Evolutionary conservation across 2,888 invertebrate species (phyloP).

Genomic region (Drosophila imparisetae): DNA sequence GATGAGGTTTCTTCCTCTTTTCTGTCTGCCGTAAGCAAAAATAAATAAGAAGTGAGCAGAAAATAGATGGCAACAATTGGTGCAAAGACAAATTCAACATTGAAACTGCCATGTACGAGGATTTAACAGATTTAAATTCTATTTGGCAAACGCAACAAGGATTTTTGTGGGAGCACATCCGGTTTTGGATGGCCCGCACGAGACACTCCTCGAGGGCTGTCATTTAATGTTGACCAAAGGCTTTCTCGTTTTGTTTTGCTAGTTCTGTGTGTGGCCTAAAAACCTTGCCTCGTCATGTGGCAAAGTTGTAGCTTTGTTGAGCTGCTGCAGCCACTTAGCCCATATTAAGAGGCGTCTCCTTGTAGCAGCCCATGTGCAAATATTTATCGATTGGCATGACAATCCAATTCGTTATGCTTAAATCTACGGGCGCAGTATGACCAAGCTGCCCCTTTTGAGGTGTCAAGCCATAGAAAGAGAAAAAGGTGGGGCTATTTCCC

Average conservation of each 20-base stretch:
- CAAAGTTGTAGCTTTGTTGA: constrained; percentile 34
- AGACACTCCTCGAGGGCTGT: constrained; percentile 33
- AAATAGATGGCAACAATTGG: constrained; percentile 42
- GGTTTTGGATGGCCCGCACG: constrained; percentile 32
- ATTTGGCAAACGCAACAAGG: constrained; percentile 61
- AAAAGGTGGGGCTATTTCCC: constrained; percentile 9
- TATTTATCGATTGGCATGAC: constrained; percentile 81
- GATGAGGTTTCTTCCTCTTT: constrained; percentile 2
- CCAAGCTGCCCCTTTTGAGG: constrained; percentile 32
- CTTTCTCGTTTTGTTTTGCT: constrained; percentile 12
- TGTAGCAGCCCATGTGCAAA: constrained; percentile 60
- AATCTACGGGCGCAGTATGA: constrained; percentile 62
- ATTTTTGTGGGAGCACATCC: constrained; percentile 25
- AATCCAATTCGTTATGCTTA: constrained; percentile 75
- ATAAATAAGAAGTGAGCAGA: constrained; percentile 48
- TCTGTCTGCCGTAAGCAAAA: constrained; percentile 40
- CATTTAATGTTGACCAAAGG: constrained; percentile 71
- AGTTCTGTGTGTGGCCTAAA: constrained; percentile 38
- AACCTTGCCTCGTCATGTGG: constrained; percentile 43
- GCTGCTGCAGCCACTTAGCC: constrained; percentile 61
- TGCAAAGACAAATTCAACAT: constrained; percentile 57
- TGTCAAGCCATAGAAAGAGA: constrained; percentile 33
- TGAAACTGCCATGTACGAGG: constrained; percentile 76
- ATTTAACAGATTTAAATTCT: constrained; percentile 80
- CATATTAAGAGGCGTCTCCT: constrained; percentile 63